These are phyloP conservation scores for Agonopterix alstromeriana DNA, from an alignment of 2,888 invertebrate genomes.

Conservation along the genomic window DNA sequence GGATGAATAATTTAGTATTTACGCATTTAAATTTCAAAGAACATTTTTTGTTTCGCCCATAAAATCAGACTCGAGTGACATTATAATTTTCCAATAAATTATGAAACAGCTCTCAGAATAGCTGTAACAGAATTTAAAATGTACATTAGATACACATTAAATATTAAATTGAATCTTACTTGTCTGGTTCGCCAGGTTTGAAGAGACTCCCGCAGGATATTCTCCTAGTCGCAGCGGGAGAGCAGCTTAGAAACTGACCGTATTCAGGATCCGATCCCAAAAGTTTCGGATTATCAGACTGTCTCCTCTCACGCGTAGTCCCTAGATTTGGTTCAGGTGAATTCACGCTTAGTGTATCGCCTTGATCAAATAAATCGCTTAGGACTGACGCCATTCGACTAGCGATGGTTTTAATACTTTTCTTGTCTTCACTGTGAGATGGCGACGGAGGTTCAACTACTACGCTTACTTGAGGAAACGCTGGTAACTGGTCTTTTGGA, in stretches of 20 bases:
- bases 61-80: too few species aligned
- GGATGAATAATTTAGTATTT: too few species aligned
- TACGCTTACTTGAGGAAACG: slow-evolving; percentile 82
- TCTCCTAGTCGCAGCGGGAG: slow-evolving; percentile 90
- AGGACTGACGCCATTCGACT: slow-evolving; percentile 69
- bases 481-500: slow-evolving; percentile 18
- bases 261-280: slow-evolving; percentile 80
- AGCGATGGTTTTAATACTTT: slow-evolving; percentile 50
- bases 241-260: slow-evolving; percentile 81
- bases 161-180: slow-evolving; percentile 50
- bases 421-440: slow-evolving; percentile 78
- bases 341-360: slow-evolving; percentile 57
- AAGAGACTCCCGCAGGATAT: slow-evolving; percentile 94
- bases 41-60: too few species aligned
- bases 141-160: slow-evolving; percentile 6
- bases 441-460: slow-evolving; percentile 87
- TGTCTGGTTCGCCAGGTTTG: slow-evolving; percentile 82
- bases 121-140: not conserved
- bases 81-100: not conserved
- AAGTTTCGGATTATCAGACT: slow-evolving; percentile 78
- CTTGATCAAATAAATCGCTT: slow-evolving; percentile 61
- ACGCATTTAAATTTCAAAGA: too few species aligned
- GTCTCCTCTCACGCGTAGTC: slow-evolving; percentile 62
- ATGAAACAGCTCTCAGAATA: not conserved
- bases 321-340: slow-evolving; percentile 64